Evolutionary conservation across 2,113 vertebrate genomes (phyloP).

Genomic region (Barnardius zonarius): DNA sequence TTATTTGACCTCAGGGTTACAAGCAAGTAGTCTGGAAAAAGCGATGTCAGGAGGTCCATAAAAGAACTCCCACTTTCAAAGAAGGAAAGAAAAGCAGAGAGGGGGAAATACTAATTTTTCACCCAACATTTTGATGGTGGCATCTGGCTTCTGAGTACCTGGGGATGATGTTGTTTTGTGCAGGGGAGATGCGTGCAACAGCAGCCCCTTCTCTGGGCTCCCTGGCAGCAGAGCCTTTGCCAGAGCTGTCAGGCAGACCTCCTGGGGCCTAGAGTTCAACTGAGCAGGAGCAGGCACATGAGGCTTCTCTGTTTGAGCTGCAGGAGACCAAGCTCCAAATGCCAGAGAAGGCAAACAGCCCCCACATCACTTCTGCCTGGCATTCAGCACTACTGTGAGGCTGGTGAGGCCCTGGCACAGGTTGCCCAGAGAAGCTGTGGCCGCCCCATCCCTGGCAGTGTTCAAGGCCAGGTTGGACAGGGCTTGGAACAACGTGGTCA

Average conservation of each 20-base stretch:
- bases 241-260: neutral
- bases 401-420: neutral
- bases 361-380: neutral
- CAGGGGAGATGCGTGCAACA: neutral
- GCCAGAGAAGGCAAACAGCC: neutral
- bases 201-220: neutral
- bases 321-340: too few relatives aligned
- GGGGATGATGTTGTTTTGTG: accelerated
- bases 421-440: neutral
- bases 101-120: neutral
- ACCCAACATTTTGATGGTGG: neutral
- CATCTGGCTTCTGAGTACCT: neutral
- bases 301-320: too few relatives aligned
- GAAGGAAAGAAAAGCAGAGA: neutral
- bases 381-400: too few relatives aligned
- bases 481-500: neutral
- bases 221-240: accelerated
- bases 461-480: neutral
- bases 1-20: neutral
- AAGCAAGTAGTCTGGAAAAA: neutral
- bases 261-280: neutral
- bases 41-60: neutral
- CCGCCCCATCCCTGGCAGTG: neutral
- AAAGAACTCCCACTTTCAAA: neutral
- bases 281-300: accelerated